Percentiles rank a stretch among this genome's conserved stretches.
Evolutionary conservation across 2,888 invertebrate species (phyloP).

Genomic region (Andrena flavipes): DNA sequence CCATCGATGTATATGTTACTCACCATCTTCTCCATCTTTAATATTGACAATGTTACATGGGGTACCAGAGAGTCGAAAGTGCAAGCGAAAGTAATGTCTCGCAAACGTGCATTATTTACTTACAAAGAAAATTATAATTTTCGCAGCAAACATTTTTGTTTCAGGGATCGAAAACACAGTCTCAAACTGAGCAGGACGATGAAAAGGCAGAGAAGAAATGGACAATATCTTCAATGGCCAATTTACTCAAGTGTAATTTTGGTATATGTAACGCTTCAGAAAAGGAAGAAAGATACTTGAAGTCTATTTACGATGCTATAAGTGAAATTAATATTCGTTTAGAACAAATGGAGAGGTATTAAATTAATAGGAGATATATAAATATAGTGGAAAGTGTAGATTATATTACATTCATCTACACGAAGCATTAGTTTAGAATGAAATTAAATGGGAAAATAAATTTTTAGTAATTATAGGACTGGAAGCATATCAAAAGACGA

Average conservation of each 20-base stretch:
- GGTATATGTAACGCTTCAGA: constrained; percentile 85
- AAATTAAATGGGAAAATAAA: constrained; percentile 1
- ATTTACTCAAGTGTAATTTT: constrained; percentile 86
- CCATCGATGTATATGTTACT: constrained; percentile 98
- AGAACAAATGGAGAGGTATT: constrained; percentile 84
- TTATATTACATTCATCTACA: background rate
- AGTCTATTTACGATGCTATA: constrained; percentile 83
- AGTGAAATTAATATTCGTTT: constrained; percentile 84
- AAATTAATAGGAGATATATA: background rate
- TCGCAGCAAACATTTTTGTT: background rate
- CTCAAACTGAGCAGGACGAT: background rate
- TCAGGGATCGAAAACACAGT: constrained; percentile 5
- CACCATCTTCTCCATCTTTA: constrained; percentile 96
- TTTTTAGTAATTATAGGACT: constrained; percentile 2
- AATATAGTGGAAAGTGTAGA: background rate
- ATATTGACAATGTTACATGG: constrained; percentile 97
- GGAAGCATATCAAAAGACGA: background rate
- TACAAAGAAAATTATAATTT: background rate
- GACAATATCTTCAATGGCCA: constrained; percentile 86
- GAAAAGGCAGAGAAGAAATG: constrained; percentile 78
- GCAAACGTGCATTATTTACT: background rate
- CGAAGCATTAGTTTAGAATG: background rate
- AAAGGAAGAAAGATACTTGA: constrained; percentile 84
- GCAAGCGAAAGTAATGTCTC: constrained; percentile 73
- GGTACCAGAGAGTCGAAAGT: constrained; percentile 92